Base-by-base conservation (phyloP, 2,888 invertebrate species). In the Pachymerium ferrugineum region DNA sequence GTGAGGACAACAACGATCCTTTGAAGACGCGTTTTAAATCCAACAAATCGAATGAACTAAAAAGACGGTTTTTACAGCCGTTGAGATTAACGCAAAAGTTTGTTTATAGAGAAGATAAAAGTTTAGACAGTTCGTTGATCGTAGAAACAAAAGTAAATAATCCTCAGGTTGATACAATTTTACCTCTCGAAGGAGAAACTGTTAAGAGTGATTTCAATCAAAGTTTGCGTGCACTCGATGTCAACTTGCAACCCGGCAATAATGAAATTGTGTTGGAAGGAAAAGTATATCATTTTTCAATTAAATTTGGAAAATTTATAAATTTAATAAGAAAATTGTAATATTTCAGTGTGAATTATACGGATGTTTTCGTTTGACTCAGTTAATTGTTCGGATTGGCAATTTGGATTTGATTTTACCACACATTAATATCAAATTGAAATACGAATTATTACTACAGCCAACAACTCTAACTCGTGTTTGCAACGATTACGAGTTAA, bases 81-180 rank as follows among this genome's bases (percentile, higher is more conserved):
- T 5, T 71, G 10, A 33, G 33, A 16, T 22, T 71, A 8, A 16
- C 16, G 8, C 3, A 71, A 33, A 12, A 35, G 4, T 71, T 33
- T 3, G 14, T 14, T 8, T 90, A 89, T 80, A 91, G 92, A 81
- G 91, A 94, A 81, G 93, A 94, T 81, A 90, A 89, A 79, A 89
- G 89, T 29, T 83, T 94, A 5, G 89, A 89, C 71, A 88, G 89
- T 77, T 91, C 90, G 0, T 89, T 89, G 1, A 88, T 93, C 1
- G 88, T 89, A 30, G 90, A 90, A 78, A 87, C 87, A 76, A 88
- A 87, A 78, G 85, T 86, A 10, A 82, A 83, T 73, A 80, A 81
- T 75, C 80, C 82, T 75, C 79, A 84, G 12, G 80, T 82, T n/a
- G n/a, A n/a, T n/a, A n/a, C n/a, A n/a, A n/a, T 89, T 80, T 86